Percentiles rank a stretch among this genome's conserved stretches.
These are phyloP conservation scores for Alaudala cheleensis DNA, from an alignment of 2,113 vertebrate species.

Conservation along the genomic window DNA sequence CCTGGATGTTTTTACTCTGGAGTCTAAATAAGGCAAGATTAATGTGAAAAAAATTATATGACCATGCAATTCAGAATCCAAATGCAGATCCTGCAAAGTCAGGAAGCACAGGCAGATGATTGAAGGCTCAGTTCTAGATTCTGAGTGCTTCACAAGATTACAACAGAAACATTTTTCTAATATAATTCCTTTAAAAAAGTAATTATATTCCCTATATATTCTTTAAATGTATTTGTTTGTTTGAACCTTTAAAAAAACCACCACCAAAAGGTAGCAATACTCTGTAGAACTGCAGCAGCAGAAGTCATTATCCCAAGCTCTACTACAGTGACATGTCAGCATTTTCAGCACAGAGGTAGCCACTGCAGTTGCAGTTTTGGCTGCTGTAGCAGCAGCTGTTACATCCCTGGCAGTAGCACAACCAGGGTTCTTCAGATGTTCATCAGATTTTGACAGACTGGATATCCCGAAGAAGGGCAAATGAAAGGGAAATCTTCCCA, in stretches of 20 bases:
- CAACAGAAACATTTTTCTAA: neutral
- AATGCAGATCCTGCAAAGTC: neutral
- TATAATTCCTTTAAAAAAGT: neutral
- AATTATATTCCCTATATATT: too few species aligned
- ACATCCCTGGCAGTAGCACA: neutral
- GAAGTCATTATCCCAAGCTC: neutral
- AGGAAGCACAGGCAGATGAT: neutral
- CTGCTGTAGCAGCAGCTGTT: neutral
- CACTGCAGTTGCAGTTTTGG: neutral
- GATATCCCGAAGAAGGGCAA: neutral
- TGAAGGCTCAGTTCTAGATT: neutral
- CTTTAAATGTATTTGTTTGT: neutral
- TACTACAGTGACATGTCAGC: neutral
- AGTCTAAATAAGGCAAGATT: neutral
- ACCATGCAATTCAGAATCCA: neutral
- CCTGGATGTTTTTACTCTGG: neutral
- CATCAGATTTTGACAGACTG: neutral
- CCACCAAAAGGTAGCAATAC: neutral
- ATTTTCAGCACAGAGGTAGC: neutral
- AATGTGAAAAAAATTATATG: neutral
- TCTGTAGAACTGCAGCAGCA: neutral
- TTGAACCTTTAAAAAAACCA: neutral
- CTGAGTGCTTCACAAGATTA: neutral
- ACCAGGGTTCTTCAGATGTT: neutral
- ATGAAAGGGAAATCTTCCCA: neutral